Percentiles rank a stretch among this genome's conserved stretches.
Evolutionary conservation across 2,888 invertebrate species (phyloP).

Genomic region (Brachypterus glaber): DNA sequence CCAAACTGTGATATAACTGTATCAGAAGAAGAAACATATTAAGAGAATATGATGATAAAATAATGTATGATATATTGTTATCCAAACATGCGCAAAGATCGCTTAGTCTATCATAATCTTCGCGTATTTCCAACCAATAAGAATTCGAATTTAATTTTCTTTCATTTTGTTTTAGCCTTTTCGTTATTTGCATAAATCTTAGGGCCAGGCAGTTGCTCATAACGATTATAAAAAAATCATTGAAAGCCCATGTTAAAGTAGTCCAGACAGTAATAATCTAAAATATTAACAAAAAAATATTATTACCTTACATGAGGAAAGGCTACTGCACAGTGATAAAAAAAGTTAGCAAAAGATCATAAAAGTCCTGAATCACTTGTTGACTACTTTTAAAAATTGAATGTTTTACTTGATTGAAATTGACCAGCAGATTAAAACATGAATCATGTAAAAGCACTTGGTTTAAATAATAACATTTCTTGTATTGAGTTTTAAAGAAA

Average conservation of each 20-base stretch:
- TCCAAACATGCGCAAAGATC: conserved; percentile 22
- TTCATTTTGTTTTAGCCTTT: conserved; percentile 16
- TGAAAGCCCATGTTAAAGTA: conserved; percentile 31
- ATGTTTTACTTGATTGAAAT: too few relatives aligned
- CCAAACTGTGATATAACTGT: conserved; percentile 23
- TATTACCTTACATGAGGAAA: background rate
- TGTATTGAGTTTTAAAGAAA: too few relatives aligned
- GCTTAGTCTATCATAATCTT: conserved; percentile 24
- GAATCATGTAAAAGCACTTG: too few relatives aligned
- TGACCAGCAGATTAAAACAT: too few relatives aligned
- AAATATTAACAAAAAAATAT: conserved; percentile 11
- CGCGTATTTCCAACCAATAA: conserved; percentile 22
- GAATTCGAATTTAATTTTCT: conserved; percentile 4
- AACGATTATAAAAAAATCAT: conserved; percentile 34
- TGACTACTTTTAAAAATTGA: too few relatives aligned
- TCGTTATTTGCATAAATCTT: conserved; percentile 31
- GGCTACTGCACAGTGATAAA: too few relatives aligned
- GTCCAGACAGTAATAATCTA: conserved; percentile 27
- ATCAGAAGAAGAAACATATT: conserved; percentile 25
- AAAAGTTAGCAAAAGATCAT: too few relatives aligned
- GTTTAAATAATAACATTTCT: too few relatives aligned
- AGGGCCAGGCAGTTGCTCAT: conserved; percentile 29
- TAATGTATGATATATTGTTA: conserved; percentile 19
- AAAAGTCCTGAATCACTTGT: too few relatives aligned
- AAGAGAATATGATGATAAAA: conserved; percentile 23